A percentile compares a stretch with the other conserved stretches of the same genome.
phyloP scores from a whole-genome alignment of 2,888 invertebrate genomes.

The Heterodera filipjevi region DNA sequence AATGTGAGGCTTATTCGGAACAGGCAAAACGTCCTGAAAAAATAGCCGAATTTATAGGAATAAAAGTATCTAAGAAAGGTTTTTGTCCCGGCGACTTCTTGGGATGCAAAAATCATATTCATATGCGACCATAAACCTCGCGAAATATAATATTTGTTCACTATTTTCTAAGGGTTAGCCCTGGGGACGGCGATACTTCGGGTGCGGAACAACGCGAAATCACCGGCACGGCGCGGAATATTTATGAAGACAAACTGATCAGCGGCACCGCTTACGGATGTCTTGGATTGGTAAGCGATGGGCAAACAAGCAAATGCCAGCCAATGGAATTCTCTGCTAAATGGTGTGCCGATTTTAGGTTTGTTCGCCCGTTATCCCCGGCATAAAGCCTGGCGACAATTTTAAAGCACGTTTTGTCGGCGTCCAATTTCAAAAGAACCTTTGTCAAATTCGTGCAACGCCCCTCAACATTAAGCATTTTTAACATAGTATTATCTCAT shows the following conservation, averaged over 20 bases:
- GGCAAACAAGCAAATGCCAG: too few species aligned
- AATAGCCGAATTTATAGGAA: too few species aligned
- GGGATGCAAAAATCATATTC: too few species aligned
- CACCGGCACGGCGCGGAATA: not conserved
- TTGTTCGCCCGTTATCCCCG: slow-evolving; percentile 26
- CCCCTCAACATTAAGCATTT: slow-evolving; percentile 7
- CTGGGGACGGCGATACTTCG: not conserved
- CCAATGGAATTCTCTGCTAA: too few species aligned
- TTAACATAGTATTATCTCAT: not conserved
- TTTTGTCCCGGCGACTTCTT: too few species aligned
- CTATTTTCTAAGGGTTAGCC: not conserved
- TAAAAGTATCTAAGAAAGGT: too few species aligned
- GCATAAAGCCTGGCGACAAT: slow-evolving; percentile 25
- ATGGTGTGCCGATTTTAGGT: not conserved
- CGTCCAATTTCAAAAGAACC: not conserved
- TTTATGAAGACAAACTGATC: not conserved
- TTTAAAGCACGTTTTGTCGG: slow-evolving; percentile 26
- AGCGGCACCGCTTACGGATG: not conserved
- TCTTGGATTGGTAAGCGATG: not conserved
- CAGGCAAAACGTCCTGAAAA: too few species aligned
- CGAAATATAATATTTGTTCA: too few species aligned
- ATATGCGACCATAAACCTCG: too few species aligned
- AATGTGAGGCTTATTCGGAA: too few species aligned
- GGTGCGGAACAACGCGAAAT: not conserved
- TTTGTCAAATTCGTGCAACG: slow-evolving; percentile 10